Evolutionary conservation across 2,888 invertebrate species (phyloP).

Genomic region (Sphaerophoria taeniata): DNA sequence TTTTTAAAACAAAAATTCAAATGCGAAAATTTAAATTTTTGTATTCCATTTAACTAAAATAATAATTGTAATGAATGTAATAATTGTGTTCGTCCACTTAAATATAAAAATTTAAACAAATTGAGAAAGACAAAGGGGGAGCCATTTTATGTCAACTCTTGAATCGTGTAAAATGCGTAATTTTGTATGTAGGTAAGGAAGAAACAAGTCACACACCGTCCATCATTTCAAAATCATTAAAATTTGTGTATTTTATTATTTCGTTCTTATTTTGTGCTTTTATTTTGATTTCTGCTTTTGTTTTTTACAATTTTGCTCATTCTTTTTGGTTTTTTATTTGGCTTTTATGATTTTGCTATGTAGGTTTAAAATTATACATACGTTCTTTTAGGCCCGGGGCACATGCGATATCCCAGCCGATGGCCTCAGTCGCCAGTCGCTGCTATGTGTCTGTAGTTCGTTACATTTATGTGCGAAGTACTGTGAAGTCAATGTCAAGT

Average conservation of each 20-base stretch:
- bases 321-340: neutral
- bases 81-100: conserved; percentile 13
- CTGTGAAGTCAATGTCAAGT: too few species aligned
- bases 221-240: neutral
- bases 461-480: too few species aligned
- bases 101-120: conserved; percentile 1
- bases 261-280: neutral
- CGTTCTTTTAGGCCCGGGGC: too few species aligned
- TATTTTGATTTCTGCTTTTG: neutral
- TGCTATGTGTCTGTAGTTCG: too few species aligned
- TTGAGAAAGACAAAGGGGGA: too few species aligned
- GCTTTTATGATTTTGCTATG: conserved; percentile 9
- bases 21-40: conserved; percentile 2
- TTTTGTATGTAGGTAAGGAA: neutral
- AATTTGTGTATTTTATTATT: neutral
- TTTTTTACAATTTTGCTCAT: neutral
- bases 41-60: neutral
- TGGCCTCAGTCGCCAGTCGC: too few species aligned
- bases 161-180: neutral
- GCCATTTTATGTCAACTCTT: too few species aligned
- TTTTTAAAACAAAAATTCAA: neutral
- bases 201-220: neutral
- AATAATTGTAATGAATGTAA: neutral
- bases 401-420: too few species aligned
- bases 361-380: conserved; percentile 9